phyloP scores from a whole-genome alignment of 2,888 invertebrate species.

The Lamellibrachia columna region DNA sequence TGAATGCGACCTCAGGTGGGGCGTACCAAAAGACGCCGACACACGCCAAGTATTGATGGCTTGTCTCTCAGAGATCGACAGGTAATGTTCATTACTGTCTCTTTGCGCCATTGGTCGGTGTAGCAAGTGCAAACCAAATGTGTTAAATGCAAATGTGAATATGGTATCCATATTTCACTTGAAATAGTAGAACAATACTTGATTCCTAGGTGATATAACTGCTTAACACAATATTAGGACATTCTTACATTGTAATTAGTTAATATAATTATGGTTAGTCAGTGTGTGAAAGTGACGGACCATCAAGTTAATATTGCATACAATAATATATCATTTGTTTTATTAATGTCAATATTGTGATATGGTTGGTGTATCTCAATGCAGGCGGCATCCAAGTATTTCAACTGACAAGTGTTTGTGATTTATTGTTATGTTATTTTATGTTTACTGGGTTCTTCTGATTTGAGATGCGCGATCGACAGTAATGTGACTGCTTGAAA shows the following conservation, averaged over 20 bases:
- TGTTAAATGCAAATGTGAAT: neutral
- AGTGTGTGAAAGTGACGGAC: neutral
- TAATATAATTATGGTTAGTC: neutral
- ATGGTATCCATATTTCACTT: neutral
- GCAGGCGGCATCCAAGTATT: neutral
- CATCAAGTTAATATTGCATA: neutral
- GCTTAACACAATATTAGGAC: too few relatives aligned
- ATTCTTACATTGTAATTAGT: too few relatives aligned
- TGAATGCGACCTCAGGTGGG: slow-evolving; percentile 55
- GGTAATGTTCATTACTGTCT: neutral
- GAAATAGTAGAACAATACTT: neutral
- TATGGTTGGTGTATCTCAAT: neutral
- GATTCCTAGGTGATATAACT: neutral
- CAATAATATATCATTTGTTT: neutral
- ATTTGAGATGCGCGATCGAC: too few relatives aligned
- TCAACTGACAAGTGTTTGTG: neutral
- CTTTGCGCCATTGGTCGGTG: neutral
- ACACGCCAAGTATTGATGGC: neutral
- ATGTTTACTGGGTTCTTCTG: too few relatives aligned
- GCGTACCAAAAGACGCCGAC: neutral
- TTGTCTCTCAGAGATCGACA: slow-evolving; percentile 7
- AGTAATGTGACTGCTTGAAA: neutral
- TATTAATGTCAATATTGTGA: neutral
- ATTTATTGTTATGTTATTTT: too few relatives aligned
- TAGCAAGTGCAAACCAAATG: neutral